Evolutionary conservation across 2,797 vertebrate genomes (phyloP), one percentile per base, ranked within the genome.

Genomic region (Tapirus indicus): DNA sequence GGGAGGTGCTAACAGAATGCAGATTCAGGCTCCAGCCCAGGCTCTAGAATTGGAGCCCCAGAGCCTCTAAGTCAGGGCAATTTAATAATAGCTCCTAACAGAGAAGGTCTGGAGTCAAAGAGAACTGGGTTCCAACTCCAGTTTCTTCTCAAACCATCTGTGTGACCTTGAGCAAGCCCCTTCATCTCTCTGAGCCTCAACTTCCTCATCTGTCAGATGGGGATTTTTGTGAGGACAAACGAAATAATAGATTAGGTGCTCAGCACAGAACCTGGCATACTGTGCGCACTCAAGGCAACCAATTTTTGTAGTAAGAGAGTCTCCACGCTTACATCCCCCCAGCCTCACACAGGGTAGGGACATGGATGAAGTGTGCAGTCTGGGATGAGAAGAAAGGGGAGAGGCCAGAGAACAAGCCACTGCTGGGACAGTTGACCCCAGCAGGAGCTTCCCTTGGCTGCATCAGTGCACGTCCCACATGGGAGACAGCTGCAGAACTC

Each of bases 391-490:
- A 20, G 3, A 25, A 32, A 44, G n/a, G 8, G 32, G 18, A 2
- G 23, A 54, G 32, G 41, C 2, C 18, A 2, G 74, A 56, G 41
- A 91, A 13, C 47, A 58, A 56, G 38, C 1, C 69, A 17, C 52
- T 4, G 29, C 14, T 2, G 12, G 49, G 14, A 7, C 64, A 17
- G 23, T 3, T 35, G 38, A 74, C 10, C 35, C 56, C 16, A 4
- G 1, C 11, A 13, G 38, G 60, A 86, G 13, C 18, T 56, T 35
- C 62, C 10, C n/a, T 72, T 44, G 58, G 20, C 13, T 13, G 0
- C 47, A 9, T 58, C 54, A 2, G 12, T 66, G 64, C 69, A 7
- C 0, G 4, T 21, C 47, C 35, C 7, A 6, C 0, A 0, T 6
- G 3, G 38, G 18, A 69, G 64, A 38, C 7, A 17, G 18, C 23